Percentiles rank a stretch among this genome's conserved stretches.
These are phyloP conservation scores for Embidobia sp. DNA, from an alignment of 2,888 invertebrate genomes.

Conservation along the genomic window DNA sequence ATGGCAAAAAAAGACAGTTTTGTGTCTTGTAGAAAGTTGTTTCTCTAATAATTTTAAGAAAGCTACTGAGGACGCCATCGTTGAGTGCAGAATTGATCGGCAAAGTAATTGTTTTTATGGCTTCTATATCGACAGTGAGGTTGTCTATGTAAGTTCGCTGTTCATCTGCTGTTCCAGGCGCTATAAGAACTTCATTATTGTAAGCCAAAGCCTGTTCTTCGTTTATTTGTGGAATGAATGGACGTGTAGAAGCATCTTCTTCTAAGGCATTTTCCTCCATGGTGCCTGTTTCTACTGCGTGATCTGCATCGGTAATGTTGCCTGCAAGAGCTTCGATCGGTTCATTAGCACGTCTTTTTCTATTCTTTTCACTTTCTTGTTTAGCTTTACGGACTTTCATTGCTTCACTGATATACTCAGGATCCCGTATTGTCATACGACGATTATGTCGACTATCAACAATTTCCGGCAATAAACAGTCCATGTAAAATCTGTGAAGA, in stretches of 20 bases:
- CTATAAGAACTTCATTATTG: neutral
- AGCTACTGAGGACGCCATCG: too few relatives aligned
- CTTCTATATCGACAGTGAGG: neutral
- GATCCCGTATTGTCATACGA: neutral
- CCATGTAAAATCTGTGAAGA: neutral
- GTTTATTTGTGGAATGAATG: too few relatives aligned
- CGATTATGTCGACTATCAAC: neutral
- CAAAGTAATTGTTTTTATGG: neutral
- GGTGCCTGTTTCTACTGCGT: too few relatives aligned
- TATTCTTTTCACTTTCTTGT: neutral
- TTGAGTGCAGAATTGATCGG: too few relatives aligned
- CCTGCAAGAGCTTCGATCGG: too few relatives aligned
- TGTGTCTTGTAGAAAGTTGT: neutral
- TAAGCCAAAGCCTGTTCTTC: neutral
- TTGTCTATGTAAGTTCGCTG: neutral
- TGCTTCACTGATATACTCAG: neutral
- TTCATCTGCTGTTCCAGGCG: neutral
- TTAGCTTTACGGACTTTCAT: neutral
- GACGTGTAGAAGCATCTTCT: too few relatives aligned
- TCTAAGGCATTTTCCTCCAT: too few relatives aligned
- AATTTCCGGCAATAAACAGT: neutral
- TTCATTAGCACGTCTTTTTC: too few relatives aligned
- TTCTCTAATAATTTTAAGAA: neutral
- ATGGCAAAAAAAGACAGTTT: neutral
- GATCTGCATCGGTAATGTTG: too few relatives aligned